Percentiles rank a stretch among this genome's conserved stretches.
Conservation (phyloP, 2,888 invertebrate species). For the Nemotelus nigrinus region DNA sequence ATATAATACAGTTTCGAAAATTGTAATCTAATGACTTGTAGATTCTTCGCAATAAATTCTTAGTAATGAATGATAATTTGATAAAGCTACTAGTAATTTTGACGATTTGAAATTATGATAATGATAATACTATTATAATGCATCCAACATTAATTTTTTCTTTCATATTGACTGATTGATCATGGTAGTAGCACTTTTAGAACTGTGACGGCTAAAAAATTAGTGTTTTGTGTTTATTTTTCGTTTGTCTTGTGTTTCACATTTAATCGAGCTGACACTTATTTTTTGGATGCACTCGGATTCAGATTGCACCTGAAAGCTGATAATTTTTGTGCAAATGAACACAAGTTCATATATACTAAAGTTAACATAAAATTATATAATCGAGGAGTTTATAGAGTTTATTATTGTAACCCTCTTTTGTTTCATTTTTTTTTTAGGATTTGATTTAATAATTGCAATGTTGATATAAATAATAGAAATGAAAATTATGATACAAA, state of each 20-base stretch:
- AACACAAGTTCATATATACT: too few species aligned
- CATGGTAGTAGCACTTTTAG: background rate
- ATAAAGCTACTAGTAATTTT: background rate
- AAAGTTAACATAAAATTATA: too few species aligned
- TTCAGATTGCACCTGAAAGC: too few species aligned
- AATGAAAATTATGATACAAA: background rate
- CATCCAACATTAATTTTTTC: too few species aligned
- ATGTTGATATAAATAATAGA: background rate
- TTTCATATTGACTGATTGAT: slow-evolving; percentile 6
- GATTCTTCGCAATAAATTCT: background rate
- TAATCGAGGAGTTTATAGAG: too few species aligned
- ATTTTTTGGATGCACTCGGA: too few species aligned
- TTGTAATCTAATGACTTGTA: slow-evolving; percentile 10
- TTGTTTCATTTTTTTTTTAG: background rate
- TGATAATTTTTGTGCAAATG: too few species aligned
- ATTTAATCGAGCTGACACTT: too few species aligned
- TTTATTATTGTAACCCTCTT: background rate
- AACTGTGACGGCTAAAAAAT: background rate
- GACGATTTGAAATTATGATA: too few species aligned
- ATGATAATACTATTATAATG: too few species aligned
- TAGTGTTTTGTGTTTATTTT: slow-evolving; percentile 1
- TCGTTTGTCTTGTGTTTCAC: background rate
- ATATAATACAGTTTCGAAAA: background rate
- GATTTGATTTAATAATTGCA: background rate
- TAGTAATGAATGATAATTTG: background rate